These are phyloP conservation scores for Helicolenus hilgendorfi DNA, from an alignment of 2,797 vertebrate genomes.

Conservation along the genomic window DNA sequence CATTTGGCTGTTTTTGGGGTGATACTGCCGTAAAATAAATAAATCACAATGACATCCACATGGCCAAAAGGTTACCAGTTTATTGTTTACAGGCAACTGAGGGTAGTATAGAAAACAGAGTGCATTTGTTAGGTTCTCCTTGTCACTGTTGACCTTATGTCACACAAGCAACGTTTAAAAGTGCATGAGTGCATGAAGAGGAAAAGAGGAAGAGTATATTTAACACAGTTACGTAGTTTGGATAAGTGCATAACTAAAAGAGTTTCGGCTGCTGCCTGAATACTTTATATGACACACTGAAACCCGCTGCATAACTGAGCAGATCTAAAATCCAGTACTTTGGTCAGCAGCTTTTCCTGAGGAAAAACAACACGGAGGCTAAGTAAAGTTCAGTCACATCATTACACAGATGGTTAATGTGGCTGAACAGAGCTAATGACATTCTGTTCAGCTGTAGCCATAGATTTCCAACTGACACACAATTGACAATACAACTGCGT, in stretches of 20 bases:
- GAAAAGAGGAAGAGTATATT: conserved; percentile 25
- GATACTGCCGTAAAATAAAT: not conserved
- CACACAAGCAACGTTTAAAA: conserved; percentile 11
- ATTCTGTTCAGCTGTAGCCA: not conserved
- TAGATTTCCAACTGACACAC: not conserved
- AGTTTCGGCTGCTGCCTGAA: conserved; percentile 8
- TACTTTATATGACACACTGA: conserved; percentile 21
- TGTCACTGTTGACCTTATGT: conserved; percentile 16
- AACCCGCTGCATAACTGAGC: conserved; percentile 38
- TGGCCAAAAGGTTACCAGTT: conserved; percentile 62
- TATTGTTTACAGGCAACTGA: conserved; percentile 38
- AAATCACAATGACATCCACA: conserved; percentile 24
- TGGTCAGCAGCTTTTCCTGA: conserved; percentile 34
- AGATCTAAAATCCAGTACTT: conserved; percentile 37
- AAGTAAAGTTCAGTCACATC: conserved; percentile 43
- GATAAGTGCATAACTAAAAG: not conserved
- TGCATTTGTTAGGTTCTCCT: conserved; percentile 6
- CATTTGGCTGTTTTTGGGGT: conserved; percentile 55
- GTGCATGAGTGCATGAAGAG: no score
- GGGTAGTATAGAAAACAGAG: not conserved
- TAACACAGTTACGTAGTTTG: not conserved
- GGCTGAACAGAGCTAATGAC: not conserved
- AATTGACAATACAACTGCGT: not conserved
- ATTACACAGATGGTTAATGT: not conserved
- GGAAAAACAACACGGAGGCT: conserved; percentile 28